Evolutionary conservation across 2,888 invertebrate genomes (phyloP), one percentile per base, ranked within the genome.

Genomic region (Pemphredon lugubris): DNA sequence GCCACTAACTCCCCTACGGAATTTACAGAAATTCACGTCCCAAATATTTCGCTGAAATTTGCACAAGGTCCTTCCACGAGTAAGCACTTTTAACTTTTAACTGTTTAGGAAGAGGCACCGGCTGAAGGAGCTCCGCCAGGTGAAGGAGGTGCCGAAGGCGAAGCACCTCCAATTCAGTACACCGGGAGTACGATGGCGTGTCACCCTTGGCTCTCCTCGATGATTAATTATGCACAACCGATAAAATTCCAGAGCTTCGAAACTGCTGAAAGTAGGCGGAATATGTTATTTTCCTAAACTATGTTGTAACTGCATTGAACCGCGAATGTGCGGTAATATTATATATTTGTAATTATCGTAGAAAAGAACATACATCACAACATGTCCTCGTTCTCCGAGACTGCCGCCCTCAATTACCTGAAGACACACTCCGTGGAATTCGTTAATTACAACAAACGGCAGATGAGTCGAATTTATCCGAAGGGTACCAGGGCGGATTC

Each of bases 381-480:
- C 85, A 94, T 94, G 94, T 94, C 93, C 9, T 94, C 94, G 23
- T 94, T 94, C 87, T 93, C 93, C 70, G 94, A 94, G 87, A 93
- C 92, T 37, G 92, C 93, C 37, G 94, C 93, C 9, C 89, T 94
- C 55, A 93, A 93, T 72, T 92, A 93, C 83, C 90, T 94, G 66
- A 93, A 94, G 85, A 92, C 93, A 39, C 92, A 92, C 74, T 93
- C 93, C 11, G 92, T 94, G 44, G 94, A 94, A 84, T 93, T 94
- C 86, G 94, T 94, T 73, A 94, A 94, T 91, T 94, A 94, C 86
- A 94, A 94, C 88, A 94, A 94, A 85, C 91, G 94, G n/a, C 94
- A 94, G 86, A 92, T 94, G 91, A 93, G 93, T 83, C 88, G 94
- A 75, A 94, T 95, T 74, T 94, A 94, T 86, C 94, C 94, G 1